Conservation (phyloP, 2,113 vertebrate genomes). For the Marcusenius ussheri region DNA sequence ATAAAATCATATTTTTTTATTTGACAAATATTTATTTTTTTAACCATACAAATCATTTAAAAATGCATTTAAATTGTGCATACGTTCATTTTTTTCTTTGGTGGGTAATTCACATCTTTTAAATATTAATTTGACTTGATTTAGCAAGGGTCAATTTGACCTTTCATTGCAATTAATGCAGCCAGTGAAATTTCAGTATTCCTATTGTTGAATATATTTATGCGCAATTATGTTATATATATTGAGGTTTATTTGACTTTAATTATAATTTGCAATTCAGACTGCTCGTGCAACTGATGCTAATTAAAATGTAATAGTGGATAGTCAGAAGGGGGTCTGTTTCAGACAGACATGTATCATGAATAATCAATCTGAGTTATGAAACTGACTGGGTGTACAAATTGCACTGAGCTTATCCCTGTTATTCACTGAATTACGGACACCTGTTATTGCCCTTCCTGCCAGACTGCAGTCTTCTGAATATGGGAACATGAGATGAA, state of each 20-base stretch:
- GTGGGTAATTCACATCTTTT: background rate
- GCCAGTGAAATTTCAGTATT: slow-evolving; percentile 2
- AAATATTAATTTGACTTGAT: slow-evolving; percentile 2
- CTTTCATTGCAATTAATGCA: background rate
- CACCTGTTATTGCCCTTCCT: background rate
- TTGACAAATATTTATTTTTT: background rate
- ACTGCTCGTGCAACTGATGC: background rate
- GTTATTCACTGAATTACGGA: background rate
- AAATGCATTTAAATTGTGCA: background rate
- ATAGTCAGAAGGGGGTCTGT: slow-evolving; percentile 8
- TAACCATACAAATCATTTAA: background rate
- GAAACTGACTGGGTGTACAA: background rate
- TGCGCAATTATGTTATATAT: slow-evolving; percentile 7
- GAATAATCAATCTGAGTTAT: slow-evolving; percentile 12
- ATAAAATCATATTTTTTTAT: background rate
- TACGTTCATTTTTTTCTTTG: background rate
- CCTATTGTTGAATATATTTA: background rate
- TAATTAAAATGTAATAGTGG: background rate
- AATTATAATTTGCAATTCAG: slow-evolving; percentile 5
- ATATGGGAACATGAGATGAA: background rate
- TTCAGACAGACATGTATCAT: slow-evolving; percentile 1
- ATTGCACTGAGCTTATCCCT: background rate
- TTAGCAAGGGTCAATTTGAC: background rate
- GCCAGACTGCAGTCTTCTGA: background rate
- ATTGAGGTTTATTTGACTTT: slow-evolving; percentile 13